Evolutionary conservation across 2,113 vertebrate species (phyloP).

Genomic region (Oryzias celebensis): DNA sequence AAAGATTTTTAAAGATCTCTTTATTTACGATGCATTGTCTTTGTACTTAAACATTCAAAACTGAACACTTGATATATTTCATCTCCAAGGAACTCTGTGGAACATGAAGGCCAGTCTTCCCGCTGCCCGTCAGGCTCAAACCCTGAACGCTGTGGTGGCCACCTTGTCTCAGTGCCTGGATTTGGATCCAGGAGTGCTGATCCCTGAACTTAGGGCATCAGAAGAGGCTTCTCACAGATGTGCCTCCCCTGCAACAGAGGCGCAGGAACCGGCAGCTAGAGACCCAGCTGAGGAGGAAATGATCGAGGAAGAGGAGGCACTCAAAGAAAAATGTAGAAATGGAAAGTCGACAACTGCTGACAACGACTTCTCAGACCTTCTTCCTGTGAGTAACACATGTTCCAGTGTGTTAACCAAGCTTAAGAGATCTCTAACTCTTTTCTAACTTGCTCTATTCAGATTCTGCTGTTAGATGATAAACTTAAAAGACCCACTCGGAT

Average conservation of each 20-base stretch:
- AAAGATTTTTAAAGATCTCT: too few relatives aligned
- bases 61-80: background rate
- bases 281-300: constrained; percentile 57
- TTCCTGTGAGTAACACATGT: constrained; percentile 82
- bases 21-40: background rate
- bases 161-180: constrained; percentile 84
- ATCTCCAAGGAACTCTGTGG: constrained; percentile 80
- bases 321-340: constrained; percentile 61
- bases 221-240: constrained; percentile 57
- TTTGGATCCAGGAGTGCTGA: constrained; percentile 76
- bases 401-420: background rate
- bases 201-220: constrained; percentile 80
- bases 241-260: constrained; percentile 6
- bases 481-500: too few relatives aligned
- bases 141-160: constrained; percentile 83
- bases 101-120: constrained; percentile 88
- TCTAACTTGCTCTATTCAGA: too few relatives aligned
- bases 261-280: constrained; percentile 30
- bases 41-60: background rate
- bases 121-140: constrained; percentile 82
- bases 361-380: constrained; percentile 84
- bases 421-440: too few relatives aligned
- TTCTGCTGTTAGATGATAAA: too few relatives aligned
- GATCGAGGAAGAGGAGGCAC: constrained; percentile 73
- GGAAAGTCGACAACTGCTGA: constrained; percentile 64